Percentiles rank a stretch among this genome's conserved stretches.
phyloP scores from a whole-genome alignment of 2,888 invertebrate genomes.

The Rotaria sp. region DNA sequence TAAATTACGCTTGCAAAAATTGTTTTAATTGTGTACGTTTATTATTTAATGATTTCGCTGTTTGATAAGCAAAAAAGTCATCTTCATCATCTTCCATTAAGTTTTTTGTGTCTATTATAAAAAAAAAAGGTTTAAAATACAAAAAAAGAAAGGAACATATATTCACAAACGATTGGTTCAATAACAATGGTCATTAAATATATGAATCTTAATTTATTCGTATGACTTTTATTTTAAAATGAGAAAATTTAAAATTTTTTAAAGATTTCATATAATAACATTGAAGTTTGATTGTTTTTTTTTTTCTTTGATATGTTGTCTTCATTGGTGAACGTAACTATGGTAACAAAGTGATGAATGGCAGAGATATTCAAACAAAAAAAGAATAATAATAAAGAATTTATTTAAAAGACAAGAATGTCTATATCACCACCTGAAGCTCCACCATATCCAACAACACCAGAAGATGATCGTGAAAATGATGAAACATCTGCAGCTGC shows the following conservation, averaged over 20 bases:
- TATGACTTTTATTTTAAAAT: too few relatives aligned
- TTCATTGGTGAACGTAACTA: neutral
- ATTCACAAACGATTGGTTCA: neutral
- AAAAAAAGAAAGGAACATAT: neutral
- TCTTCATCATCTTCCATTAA: conserved; percentile 5
- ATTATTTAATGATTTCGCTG: conserved; percentile 5
- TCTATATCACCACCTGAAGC: neutral
- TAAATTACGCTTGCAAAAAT: neutral
- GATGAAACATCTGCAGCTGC: neutral
- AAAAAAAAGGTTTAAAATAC: neutral
- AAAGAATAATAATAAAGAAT: neutral
- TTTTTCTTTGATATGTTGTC: neutral
- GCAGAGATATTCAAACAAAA: neutral
- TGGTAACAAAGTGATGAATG: neutral
- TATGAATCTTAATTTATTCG: too few relatives aligned
- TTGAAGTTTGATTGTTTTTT: neutral
- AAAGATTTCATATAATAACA: too few relatives aligned
- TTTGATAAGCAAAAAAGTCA: conserved; percentile 17
- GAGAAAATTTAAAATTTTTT: too few relatives aligned
- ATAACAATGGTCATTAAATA: neutral
- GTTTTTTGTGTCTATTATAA: neutral
- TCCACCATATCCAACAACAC: neutral
- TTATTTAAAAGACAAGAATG: neutral
- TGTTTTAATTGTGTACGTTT: neutral
- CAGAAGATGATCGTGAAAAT: neutral